These are phyloP conservation scores for Perca flavescens DNA, from an alignment of 2,113 vertebrate species.

Conservation along the genomic window DNA sequence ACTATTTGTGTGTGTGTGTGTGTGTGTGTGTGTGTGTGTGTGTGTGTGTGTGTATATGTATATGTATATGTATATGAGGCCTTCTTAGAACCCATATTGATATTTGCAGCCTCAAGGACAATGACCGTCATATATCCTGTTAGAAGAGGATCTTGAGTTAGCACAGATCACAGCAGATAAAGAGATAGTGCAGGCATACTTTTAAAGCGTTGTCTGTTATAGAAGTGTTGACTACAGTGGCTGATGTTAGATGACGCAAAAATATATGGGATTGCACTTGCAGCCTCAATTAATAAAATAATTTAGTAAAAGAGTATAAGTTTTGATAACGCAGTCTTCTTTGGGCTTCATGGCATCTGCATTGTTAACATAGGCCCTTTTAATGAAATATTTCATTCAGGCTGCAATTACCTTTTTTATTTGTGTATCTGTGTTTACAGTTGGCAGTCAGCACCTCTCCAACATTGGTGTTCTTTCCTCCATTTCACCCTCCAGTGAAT, in stretches of 20 bases:
- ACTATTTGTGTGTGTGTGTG: background rate
- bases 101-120: background rate
- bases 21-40: too few relatives aligned
- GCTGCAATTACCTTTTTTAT: background rate
- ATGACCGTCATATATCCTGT: slow-evolving; percentile 38
- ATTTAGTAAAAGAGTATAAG: background rate
- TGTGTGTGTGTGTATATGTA: too few relatives aligned
- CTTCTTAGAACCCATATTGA: background rate
- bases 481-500: background rate
- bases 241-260: background rate
- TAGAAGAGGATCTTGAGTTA: slow-evolving; percentile 42
- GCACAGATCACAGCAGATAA: slow-evolving; percentile 10
- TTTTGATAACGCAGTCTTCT: background rate
- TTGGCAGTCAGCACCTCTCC: background rate
- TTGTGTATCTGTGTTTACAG: background rate
- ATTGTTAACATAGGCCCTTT: background rate
- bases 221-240: background rate
- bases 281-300: background rate
- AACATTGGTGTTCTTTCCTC: background rate
- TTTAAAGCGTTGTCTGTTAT: background rate
- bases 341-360: background rate
- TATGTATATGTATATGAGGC: too few relatives aligned
- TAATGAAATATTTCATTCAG: background rate
- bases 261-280: background rate
- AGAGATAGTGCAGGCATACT: background rate